Percentiles rank a stretch among this genome's conserved stretches.
Evolutionary conservation across 2,888 invertebrate genomes (phyloP).

Genomic region (Drosophila testacea): DNA sequence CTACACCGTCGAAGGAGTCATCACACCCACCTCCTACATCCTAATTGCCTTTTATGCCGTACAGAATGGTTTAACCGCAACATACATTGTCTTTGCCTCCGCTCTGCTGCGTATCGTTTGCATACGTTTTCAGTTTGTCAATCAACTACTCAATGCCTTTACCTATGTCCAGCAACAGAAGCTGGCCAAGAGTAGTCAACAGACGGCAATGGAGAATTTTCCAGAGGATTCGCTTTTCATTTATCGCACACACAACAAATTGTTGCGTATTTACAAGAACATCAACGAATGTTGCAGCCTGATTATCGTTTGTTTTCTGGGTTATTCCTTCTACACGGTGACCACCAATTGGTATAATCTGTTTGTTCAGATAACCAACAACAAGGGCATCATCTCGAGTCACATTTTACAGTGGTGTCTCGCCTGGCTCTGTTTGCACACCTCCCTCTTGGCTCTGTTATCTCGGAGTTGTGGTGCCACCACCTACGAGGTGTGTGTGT

Average conservation of each 20-base stretch:
- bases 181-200: conserved; percentile 30
- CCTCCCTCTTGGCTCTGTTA: conserved; percentile 72
- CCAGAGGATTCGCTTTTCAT: conserved; percentile 80
- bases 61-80: conserved; percentile 78
- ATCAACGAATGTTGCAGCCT: conserved; percentile 82
- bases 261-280: conserved; percentile 78
- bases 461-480: conserved; percentile 78
- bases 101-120: conserved; percentile 76
- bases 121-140: conserved; percentile 80
- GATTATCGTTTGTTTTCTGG: conserved; percentile 82
- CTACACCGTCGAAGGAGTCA: conserved; percentile 37
- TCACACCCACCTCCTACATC: conserved; percentile 71
- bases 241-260: conserved; percentile 82
- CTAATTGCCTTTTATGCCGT: conserved; percentile 73
- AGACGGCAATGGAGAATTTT: conserved; percentile 66
- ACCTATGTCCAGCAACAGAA: conserved; percentile 67
- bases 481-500: conserved; percentile 69
- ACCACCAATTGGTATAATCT: conserved; percentile 83
- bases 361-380: conserved; percentile 82
- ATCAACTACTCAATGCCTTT: conserved; percentile 76
- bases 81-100: conserved; percentile 78
- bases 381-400: conserved; percentile 65
- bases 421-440: conserved; percentile 74
- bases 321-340: conserved; percentile 83
- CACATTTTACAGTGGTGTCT: conserved; percentile 75